These are phyloP conservation scores for Ploceus nigricollis DNA, from an alignment of 2,113 vertebrate species.

Conservation along the genomic window DNA sequence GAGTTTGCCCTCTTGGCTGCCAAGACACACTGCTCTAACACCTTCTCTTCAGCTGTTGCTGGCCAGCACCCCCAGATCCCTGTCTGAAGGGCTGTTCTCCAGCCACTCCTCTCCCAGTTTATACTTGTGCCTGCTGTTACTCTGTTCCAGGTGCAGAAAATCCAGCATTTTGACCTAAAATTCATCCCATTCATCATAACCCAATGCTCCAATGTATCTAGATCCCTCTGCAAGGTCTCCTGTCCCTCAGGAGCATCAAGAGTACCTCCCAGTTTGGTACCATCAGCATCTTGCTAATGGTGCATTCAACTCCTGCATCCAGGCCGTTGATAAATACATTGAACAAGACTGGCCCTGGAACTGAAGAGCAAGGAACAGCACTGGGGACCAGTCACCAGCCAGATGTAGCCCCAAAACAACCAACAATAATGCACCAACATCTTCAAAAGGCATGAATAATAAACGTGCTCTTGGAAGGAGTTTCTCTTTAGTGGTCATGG, in stretches of 20 bases:
- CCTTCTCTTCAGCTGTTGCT: background rate
- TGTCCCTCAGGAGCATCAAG: background rate
- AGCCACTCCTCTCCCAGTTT: background rate
- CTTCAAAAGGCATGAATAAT: background rate
- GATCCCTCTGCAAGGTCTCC: background rate
- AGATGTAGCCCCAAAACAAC: background rate
- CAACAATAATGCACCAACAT: background rate
- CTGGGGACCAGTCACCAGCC: rapidly evolving
- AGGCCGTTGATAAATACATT: background rate
- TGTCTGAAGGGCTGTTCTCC: background rate
- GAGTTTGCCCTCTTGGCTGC: background rate
- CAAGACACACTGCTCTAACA: background rate
- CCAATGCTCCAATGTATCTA: background rate
- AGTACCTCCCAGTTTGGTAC: background rate
- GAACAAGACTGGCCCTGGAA: background rate
- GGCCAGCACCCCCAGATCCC: background rate
- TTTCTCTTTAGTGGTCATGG: background rate
- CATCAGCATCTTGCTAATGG: background rate
- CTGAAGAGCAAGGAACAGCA: background rate
- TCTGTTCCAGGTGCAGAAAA: background rate
- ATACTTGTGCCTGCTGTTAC: background rate
- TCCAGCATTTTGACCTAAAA: background rate
- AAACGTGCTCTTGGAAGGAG: background rate
- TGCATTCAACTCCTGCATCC: background rate
- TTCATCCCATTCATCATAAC: background rate